Evolutionary conservation across 2,113 vertebrate genomes (phyloP), one percentile per base, ranked within the genome.

Genomic region (Machaerirhynchus nigripectus): DNA sequence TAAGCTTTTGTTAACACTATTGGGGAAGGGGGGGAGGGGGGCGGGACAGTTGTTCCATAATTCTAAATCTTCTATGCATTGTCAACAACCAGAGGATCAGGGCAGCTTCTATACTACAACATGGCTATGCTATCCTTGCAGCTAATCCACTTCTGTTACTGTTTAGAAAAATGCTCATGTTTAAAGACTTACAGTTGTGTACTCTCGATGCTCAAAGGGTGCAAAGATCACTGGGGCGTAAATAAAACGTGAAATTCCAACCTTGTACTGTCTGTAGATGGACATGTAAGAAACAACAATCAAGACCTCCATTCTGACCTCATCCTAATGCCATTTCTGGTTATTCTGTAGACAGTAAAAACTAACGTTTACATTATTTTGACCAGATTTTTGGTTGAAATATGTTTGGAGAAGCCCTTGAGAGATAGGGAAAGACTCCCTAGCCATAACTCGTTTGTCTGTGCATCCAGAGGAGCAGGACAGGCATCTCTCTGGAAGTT

Each of bases 1-100:
- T 98, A 98, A 98, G 98, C 97, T 98, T 98, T 98, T 98, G 98
- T 98, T 98, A 98, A 98, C 98, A 98, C 98, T 98, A 98, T 92
- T 85, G 95, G 97, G 97, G 90, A 59, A 12, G 49, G 61, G 93
- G 80, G 80, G 96, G 86, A 9, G 94, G 87, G 24, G 63, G 87
- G 70, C 27, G 95, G 93, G 92, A 96, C 95, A 96, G 96, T 98
- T 98, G 98, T 98, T 98, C 98, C 97, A 97, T 98, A 98, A 98
- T 97, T 98, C 97, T 96, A 97, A 98, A 98, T 98, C 97, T 98
- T 98, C 98, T 99, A 98, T 99, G 99, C 98, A 99, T 98, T 97
- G 96, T 98, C 97, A 97, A 97, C 94, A 94, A 96, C 49, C 91
- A 96, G 94, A 97, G 96, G 97, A 98, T 96, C 97, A 96, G 96